phyloP scores from a whole-genome alignment of 1,140 invertebrate genomes.

The Pentalonia nigronervosa region DNA sequence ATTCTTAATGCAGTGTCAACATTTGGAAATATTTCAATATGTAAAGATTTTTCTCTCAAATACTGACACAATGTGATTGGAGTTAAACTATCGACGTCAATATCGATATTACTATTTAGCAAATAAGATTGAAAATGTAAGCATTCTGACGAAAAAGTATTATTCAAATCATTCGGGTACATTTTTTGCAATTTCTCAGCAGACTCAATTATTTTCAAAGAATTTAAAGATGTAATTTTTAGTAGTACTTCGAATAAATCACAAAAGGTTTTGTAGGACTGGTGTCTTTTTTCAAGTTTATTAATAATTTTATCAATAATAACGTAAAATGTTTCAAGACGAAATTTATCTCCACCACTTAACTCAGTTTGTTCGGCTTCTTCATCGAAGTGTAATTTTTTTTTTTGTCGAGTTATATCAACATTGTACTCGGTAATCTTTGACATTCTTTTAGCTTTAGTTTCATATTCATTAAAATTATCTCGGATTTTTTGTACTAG shows the following conservation, averaged over 20 bases:
- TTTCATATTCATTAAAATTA: too few relatives aligned
- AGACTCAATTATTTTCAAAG: not conserved
- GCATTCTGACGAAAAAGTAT: slow-evolving; percentile 35
- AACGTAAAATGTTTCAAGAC: slow-evolving; percentile 12
- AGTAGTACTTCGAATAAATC: not conserved
- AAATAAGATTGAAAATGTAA: not conserved
- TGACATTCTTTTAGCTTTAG: too few relatives aligned
- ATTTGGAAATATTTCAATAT: too few relatives aligned
- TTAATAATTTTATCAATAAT: slow-evolving; percentile 25
- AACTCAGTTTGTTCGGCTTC: not conserved
- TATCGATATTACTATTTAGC: not conserved
- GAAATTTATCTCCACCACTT: not conserved
- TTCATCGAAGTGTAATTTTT: too few relatives aligned
- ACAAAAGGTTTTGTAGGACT: not conserved
- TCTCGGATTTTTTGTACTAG: not conserved
- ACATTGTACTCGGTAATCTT: too few relatives aligned
- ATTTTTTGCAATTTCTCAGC: slow-evolving; percentile 32
- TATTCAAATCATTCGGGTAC: not conserved
- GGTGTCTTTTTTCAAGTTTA: not conserved
- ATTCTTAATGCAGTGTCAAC: too few relatives aligned
- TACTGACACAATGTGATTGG: too few relatives aligned
- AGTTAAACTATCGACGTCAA: not conserved
- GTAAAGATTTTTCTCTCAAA: too few relatives aligned
- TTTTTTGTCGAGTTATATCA: too few relatives aligned
- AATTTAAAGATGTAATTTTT: slow-evolving; percentile 44